Base-by-base conservation (phyloP, 2,888 invertebrate species). In the Polydrusus tereticollis region DNA sequence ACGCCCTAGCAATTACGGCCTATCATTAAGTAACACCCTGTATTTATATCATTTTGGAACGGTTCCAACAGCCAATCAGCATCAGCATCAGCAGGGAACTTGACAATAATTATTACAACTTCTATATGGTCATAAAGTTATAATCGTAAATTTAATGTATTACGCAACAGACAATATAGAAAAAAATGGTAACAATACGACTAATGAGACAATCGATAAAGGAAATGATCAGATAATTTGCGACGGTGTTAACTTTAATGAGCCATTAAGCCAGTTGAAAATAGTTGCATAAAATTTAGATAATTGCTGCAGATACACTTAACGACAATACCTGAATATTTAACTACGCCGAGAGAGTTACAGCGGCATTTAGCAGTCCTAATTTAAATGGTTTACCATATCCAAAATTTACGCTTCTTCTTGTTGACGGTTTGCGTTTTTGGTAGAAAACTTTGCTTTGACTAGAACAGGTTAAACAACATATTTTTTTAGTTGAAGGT, bases 241-340 rank as follows among this genome's bases (percentile, higher is more conserved):
- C 69, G 69, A 45, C 69, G 14, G 62, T 73, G 65, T 69, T 69
- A 65, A 63, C 69, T 69, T 73, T 69, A 73, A 73, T 45, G 69
- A 69, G 73, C 65, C 73, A 69, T 73, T 73, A 69, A 69, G 66
- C 65, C 60, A 72, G 33, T 55, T 67, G 67, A 50, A 63, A 72
- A 68, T 68, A 72, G 72, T 72, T 72, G 72, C 72, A 72, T 72
- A 72, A 72, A 72, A 72, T 72, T 72, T 68, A 72, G 72, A 72
- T 72, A 68, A 72, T 72, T 67, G 72, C 59, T 63, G 57, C 38
- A 67, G 72, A 72, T 68, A 72, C 67, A 60, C 66, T 71, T 59
- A 68, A 68, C 41, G 67, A 72, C 67, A 71, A 68, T 68, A 67
- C 72, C 55, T 62, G 67, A 67, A 72, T 71, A 66, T 65, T 70